phyloP scores from a whole-genome alignment of 2,888 invertebrate genomes.

The Eurytoma adleriae region DNA sequence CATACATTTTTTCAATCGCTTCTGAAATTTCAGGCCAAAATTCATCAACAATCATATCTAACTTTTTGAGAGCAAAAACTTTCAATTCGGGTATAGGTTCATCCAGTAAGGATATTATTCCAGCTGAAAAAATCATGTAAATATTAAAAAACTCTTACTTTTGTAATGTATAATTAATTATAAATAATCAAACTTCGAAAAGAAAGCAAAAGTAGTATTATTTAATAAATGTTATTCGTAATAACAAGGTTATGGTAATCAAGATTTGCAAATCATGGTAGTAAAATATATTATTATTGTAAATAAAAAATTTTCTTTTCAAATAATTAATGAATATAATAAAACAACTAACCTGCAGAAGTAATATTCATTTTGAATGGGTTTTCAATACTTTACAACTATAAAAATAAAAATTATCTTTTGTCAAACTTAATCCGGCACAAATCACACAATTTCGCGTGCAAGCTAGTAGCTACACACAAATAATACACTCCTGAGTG shows the following conservation, averaged over 20 bases:
- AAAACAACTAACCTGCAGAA: conserved; percentile 71
- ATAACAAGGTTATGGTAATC: conserved; percentile 5
- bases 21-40: conserved; percentile 99
- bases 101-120: conserved; percentile 96
- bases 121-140: conserved; percentile 79
- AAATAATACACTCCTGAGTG: too few relatives aligned
- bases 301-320: background rate
- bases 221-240: background rate
- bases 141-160: background rate
- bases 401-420: too few relatives aligned
- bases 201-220: too few relatives aligned
- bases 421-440: too few relatives aligned
- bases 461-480: too few relatives aligned
- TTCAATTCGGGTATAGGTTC: conserved; percentile 96
- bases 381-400: background rate
- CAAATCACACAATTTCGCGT: too few relatives aligned
- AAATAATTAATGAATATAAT: background rate
- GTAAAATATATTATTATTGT: background rate
- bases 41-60: conserved; percentile 96
- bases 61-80: conserved; percentile 93
- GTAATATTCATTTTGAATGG: conserved; percentile 74
- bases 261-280: conserved; percentile 71
- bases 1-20: conserved; percentile 95
- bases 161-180: background rate
- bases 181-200: background rate